Evolutionary conservation across 2,888 invertebrate species (phyloP).

Genomic region (Poecilus cupreus): DNA sequence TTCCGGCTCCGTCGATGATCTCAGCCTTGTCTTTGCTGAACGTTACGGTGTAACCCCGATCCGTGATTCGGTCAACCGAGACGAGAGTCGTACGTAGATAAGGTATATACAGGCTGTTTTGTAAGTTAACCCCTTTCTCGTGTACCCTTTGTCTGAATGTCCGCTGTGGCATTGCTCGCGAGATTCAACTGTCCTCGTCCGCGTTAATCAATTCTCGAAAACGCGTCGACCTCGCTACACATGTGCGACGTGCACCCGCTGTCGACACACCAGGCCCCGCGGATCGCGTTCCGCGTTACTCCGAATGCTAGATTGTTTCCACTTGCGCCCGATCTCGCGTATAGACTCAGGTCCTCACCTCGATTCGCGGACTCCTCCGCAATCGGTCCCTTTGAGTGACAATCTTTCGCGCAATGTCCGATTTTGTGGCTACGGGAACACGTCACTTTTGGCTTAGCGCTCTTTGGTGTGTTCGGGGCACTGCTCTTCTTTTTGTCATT

Average conservation of each 20-base stretch:
- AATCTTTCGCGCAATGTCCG: slow-evolving; percentile 55
- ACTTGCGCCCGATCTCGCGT: background rate
- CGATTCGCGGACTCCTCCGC: background rate
- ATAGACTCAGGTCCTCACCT: background rate
- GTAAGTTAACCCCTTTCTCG: slow-evolving; percentile 1
- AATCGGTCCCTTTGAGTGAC: background rate
- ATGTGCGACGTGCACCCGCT: slow-evolving; percentile 60
- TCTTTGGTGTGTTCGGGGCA: background rate
- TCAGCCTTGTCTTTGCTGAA: slow-evolving; percentile 52
- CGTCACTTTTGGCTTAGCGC: background rate
- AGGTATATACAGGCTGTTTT: slow-evolving; percentile 44
- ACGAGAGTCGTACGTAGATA: slow-evolving; percentile 7
- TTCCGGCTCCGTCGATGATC: background rate
- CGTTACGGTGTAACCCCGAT: slow-evolving; percentile 33
- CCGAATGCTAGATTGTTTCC: background rate
- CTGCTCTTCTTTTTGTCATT: background rate
- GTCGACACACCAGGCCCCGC: slow-evolving; percentile 55
- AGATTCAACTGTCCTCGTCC: slow-evolving; percentile 48
- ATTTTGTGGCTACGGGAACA: background rate
- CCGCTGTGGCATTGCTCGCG: slow-evolving; percentile 44
- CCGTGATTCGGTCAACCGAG: slow-evolving; percentile 1
- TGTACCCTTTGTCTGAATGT: slow-evolving; percentile 41
- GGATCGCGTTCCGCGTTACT: background rate
- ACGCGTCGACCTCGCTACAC: slow-evolving; percentile 45
- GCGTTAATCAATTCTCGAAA: slow-evolving; percentile 24